A percentile compares a stretch with the other conserved stretches of the same genome.
These are phyloP conservation scores for Actinia tenebrosa DNA, from an alignment of 64 coral and sea anemone species.

Conservation along the genomic window DNA sequence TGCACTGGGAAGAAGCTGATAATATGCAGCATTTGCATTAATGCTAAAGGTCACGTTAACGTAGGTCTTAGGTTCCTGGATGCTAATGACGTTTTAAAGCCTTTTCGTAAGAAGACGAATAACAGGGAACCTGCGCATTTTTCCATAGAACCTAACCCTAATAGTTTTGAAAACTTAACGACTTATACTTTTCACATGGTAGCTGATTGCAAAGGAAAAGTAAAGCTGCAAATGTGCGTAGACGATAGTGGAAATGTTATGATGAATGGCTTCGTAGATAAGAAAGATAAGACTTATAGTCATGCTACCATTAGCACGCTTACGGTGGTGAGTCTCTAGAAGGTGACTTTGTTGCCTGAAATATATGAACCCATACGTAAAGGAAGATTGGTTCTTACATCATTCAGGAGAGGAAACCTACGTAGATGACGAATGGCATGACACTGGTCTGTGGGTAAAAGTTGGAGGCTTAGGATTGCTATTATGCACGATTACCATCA, in stretches of 20 bases:
- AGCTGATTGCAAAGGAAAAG: not conserved
- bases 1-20: no score
- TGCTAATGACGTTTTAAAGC: no score
- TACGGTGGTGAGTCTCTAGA: not conserved
- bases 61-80: no score
- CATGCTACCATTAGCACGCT: not conserved
- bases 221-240: not conserved
- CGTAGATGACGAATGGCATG: not conserved
- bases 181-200: not conserved
- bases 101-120: not conserved
- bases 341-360: no score
- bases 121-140: no score
- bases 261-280: not conserved
- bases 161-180: not conserved
- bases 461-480: not conserved
- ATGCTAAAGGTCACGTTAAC: no score
- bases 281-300: not conserved
- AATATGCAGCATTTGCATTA: no score
- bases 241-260: not conserved
- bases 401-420: not conserved
- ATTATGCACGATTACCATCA: not conserved
- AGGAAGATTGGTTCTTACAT: not conserved
- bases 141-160: not conserved
- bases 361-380: not conserved
- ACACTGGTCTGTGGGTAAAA: not conserved